A percentile compares a stretch with the other conserved stretches of the same genome.
These are phyloP conservation scores for Urocitellus parryii DNA, from an alignment of 2,113 vertebrate species.

Conservation along the genomic window DNA sequence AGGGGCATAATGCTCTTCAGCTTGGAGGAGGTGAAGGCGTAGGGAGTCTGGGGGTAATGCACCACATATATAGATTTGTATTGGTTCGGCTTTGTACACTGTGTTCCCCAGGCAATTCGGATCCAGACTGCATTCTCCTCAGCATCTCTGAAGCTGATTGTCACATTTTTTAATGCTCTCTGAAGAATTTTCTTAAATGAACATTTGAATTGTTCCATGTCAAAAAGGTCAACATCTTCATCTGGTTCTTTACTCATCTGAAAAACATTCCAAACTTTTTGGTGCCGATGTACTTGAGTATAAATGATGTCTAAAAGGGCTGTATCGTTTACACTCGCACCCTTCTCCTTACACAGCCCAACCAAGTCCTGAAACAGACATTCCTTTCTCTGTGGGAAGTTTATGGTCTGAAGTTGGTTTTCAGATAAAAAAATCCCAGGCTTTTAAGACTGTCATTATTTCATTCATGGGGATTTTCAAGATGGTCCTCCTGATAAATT, in stretches of 20 bases:
- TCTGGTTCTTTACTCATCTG: constrained; percentile 88
- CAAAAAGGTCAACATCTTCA: constrained; percentile 83
- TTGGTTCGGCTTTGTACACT: constrained; percentile 91
- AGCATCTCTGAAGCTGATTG: constrained; percentile 92
- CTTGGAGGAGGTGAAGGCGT: constrained; percentile 87
- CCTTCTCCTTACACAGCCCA: constrained; percentile 86
- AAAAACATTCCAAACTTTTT: constrained; percentile 91
- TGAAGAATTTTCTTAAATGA: constrained; percentile 85
- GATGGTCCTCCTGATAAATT: too few relatives aligned
- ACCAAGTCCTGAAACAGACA: too few relatives aligned
- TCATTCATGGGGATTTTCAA: too few relatives aligned
- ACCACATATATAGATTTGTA: constrained; percentile 93
- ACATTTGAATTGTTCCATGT: constrained; percentile 84
- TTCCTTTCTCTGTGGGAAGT: too few relatives aligned
- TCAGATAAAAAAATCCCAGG: too few relatives aligned
- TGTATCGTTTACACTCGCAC: constrained; percentile 87
- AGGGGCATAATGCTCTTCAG: constrained; percentile 85
- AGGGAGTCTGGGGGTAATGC: constrained; percentile 93
- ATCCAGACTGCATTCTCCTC: constrained; percentile 95
- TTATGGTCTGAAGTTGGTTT: too few relatives aligned
- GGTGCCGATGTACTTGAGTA: constrained; percentile 88
- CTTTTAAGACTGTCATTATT: too few relatives aligned
- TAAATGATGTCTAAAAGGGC: constrained; percentile 92
- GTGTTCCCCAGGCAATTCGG: constrained; percentile 95
- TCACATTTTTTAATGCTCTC: constrained; percentile 90